These are phyloP conservation scores for Maniola jurtina DNA, from an alignment of 1,140 invertebrate species.

Conservation along the genomic window DNA sequence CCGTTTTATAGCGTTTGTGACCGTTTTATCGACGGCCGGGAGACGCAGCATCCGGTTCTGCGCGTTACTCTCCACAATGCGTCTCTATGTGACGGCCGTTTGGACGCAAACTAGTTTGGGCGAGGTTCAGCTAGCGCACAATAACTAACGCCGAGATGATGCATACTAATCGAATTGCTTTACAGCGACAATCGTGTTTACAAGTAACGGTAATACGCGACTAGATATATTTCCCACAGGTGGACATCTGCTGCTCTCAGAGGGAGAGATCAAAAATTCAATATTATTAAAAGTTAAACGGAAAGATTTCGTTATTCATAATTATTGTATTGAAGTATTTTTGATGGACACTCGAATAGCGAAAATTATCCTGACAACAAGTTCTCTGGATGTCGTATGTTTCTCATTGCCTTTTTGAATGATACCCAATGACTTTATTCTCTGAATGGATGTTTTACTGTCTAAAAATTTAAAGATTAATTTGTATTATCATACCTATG, in stretches of 20 bases:
- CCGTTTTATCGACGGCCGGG: constrained; percentile 69
- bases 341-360: no score
- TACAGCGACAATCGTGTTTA: constrained; percentile 58
- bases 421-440: no score
- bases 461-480: no score
- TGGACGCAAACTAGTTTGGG: constrained; percentile 71
- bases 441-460: no score
- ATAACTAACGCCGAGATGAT: constrained; percentile 45
- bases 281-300: not conserved
- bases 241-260: constrained; percentile 24
- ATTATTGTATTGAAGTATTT: not conserved
- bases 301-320: not conserved
- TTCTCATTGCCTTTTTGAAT: no score
- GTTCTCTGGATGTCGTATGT: no score
- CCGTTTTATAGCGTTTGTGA: constrained; percentile 64
- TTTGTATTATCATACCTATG: no score
- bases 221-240: constrained; percentile 30
- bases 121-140: constrained; percentile 56
- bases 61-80: constrained; percentile 70
- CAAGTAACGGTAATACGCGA: constrained; percentile 33
- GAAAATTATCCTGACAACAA: no score
- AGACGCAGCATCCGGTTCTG: constrained; percentile 74
- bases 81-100: constrained; percentile 63
- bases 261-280: not conserved
- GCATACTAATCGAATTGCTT: constrained; percentile 70